Evolutionary conservation across 1,140 invertebrate genomes (phyloP), one percentile per base, ranked within the genome.

Genomic region (Neelides sp.): DNA sequence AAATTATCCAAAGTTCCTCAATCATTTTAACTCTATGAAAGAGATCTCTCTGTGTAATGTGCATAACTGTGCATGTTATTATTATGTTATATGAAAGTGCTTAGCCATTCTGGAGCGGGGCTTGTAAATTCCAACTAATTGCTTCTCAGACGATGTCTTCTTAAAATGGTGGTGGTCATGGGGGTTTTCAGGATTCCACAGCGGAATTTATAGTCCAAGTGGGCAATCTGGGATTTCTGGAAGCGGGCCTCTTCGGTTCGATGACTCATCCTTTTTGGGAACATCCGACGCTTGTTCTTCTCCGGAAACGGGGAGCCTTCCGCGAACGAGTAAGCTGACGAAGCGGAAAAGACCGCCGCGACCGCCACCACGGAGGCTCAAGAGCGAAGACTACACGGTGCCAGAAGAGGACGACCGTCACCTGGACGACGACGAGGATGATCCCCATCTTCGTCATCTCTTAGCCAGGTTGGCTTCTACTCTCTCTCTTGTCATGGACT

Each of bases 251-350:
- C 41, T 52, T 20, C 57, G 57, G 30, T 59, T 59, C 37, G 58
- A 59, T 39, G 54, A 59, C 50, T 59, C 58, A 35, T 59, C 58
- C 28, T 59, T 59, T 39, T 39, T 59, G 37, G 58, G 54, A 22
- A 59, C 58, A n/a, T 59, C 58, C 8, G 58, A 59, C 42, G 58
- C 58, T 40, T 59, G 58, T 40, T 59, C 58, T 41, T 59, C 58
- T 32, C 58, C 58, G 42, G 58, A 59, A 52, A 56, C 54, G n/a
- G 54, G 54, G 41, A 56, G 54, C 52, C 51, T 59, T 54, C 58
- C 58, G 47, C 40, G 58, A 54, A 44, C 54, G 27, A 52, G 39
- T 28, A 59, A 59, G 51, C 30, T 59, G 58, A 56, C 54, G 50
- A 59, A 59, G 49, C 41, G 58, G 41, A 59, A 59, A 53, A 37